Evolutionary conservation across 53 echinoderm and acorn worm genomes (phyloP).

Genomic region (Temnopleurus reevesii): DNA sequence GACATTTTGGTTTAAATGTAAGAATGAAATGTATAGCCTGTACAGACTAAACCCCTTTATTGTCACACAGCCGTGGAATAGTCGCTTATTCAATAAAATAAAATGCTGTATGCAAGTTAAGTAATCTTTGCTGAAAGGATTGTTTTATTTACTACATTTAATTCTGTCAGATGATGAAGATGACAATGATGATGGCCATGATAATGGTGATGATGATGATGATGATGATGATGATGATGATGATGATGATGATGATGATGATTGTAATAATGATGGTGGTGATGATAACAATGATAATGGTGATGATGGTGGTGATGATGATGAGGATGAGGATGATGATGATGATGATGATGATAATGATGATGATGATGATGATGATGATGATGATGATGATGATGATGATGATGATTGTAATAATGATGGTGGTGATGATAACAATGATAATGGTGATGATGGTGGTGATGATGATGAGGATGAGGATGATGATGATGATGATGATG

Average conservation of each 20-base stretch:
- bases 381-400: neutral
- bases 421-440: neutral
- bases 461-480: constrained; percentile 24
- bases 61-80: constrained; percentile 52
- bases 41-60: constrained; percentile 31
- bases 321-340: neutral
- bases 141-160: neutral
- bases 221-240: neutral
- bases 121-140: neutral
- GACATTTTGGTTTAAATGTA: neutral
- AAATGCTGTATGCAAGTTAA: constrained; percentile 57
- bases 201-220: neutral
- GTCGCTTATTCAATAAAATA: constrained; percentile 60
- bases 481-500: constrained; percentile 22
- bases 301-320: neutral
- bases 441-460: neutral
- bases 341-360: neutral
- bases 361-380: neutral
- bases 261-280: neutral
- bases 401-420: neutral
- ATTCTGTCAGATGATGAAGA: neutral
- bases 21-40: constrained; percentile 28
- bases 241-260: constrained; percentile 6
- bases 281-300: neutral
- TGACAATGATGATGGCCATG: neutral